Evolutionary conservation across 2,113 vertebrate species (phyloP).

Genomic region (Poicephalus gulielmi): DNA sequence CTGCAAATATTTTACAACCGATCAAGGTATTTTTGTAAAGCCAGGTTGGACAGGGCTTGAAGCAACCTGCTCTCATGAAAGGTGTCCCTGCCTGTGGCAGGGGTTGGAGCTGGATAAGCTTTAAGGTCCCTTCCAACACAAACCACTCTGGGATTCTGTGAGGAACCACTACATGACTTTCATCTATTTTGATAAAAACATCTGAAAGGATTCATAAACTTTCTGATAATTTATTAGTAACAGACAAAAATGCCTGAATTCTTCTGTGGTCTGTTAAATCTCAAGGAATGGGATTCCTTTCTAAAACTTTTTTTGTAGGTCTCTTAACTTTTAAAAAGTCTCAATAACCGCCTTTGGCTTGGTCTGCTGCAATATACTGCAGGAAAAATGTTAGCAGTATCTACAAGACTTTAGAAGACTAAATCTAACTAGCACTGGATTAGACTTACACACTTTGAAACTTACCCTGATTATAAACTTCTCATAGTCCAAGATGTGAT

Average conservation of each 20-base stretch:
- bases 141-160: background rate
- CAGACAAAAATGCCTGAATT: background rate
- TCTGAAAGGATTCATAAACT: background rate
- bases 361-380: background rate
- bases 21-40: background rate
- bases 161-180: background rate
- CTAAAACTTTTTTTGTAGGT: background rate
- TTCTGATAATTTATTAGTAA: background rate
- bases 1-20: background rate
- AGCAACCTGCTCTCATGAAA: background rate
- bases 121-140: background rate
- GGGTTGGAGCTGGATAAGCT: background rate
- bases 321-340: background rate
- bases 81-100: background rate
- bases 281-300: background rate
- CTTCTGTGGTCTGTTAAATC: background rate
- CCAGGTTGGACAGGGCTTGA: background rate
- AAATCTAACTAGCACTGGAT: background rate
- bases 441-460: background rate
- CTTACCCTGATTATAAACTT: background rate
- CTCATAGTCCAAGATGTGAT: background rate
- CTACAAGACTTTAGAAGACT: background rate
- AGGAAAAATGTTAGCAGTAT: background rate
- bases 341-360: background rate
- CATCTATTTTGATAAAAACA: background rate